These are phyloP conservation scores for Carassius carassius DNA, from an alignment of 2,113 vertebrate genomes.

Conservation along the genomic window DNA sequence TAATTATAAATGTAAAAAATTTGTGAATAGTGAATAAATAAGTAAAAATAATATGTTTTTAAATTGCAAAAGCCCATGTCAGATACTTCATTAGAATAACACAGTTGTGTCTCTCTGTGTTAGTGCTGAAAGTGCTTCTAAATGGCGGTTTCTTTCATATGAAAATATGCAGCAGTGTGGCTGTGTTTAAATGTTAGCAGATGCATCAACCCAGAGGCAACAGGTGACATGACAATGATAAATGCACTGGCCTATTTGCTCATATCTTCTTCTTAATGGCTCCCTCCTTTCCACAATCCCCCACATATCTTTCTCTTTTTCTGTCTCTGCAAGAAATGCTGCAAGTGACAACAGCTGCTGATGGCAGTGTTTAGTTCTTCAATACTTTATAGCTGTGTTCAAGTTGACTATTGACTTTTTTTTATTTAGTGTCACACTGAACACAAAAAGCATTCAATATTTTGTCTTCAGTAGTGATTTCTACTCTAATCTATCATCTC, in stretches of 20 bases:
- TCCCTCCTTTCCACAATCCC: conserved; percentile 10
- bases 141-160: conserved; percentile 8
- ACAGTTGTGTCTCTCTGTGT: conserved; percentile 14
- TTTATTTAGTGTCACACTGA: conserved; percentile 14
- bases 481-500: neutral
- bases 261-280: conserved; percentile 33
- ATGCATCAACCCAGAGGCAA: conserved; percentile 12
- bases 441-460: neutral
- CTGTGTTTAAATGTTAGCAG: conserved; percentile 22
- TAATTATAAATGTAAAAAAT: too few species aligned
- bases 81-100: neutral
- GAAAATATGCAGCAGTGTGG: conserved; percentile 8
- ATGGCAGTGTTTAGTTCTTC: conserved; percentile 3
- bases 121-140: conserved; percentile 18
- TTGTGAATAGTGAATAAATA: neutral
- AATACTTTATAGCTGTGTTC: conserved; percentile 4
- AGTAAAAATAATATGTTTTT: neutral
- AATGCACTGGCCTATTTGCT: conserved; percentile 38
- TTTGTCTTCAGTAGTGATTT: neutral
- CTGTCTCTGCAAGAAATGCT: conserved; percentile 31
- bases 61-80: neutral
- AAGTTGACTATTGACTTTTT: neutral
- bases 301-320: conserved; percentile 34
- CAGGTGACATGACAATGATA: conserved; percentile 45
- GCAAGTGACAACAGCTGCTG: conserved; percentile 10